phyloP scores from a whole-genome alignment of 2,113 vertebrate genomes.

The Scatophagus argus region DNA sequence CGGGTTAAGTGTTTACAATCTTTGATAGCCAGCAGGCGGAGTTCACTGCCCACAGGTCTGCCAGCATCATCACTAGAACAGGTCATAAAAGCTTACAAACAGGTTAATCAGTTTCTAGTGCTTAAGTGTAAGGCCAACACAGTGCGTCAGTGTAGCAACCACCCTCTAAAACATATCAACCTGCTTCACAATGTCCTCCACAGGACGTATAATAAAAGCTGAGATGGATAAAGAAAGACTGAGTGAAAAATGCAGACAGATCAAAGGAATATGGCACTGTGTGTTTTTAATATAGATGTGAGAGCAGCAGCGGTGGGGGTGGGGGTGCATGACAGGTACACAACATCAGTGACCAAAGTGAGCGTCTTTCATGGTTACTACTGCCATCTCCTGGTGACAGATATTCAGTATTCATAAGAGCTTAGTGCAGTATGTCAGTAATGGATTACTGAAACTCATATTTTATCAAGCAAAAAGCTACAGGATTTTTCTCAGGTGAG shows the following conservation, averaged over 20 bases:
- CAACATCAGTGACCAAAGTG: slow-evolving; percentile 3
- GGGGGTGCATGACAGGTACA: slow-evolving; percentile 34
- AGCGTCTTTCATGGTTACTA: slow-evolving; percentile 58
- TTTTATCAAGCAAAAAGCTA: too few species aligned
- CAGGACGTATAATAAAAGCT: background rate
- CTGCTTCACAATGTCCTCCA: background rate
- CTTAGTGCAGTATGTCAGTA: background rate
- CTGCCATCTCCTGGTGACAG: slow-evolving; percentile 75
- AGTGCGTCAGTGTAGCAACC: slow-evolving; percentile 33
- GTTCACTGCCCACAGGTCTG: slow-evolving; percentile 62
- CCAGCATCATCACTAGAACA: slow-evolving; percentile 47
- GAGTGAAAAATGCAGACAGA: slow-evolving; percentile 4
- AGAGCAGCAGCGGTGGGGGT: slow-evolving; percentile 14
- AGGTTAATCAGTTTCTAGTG: slow-evolving; percentile 72
- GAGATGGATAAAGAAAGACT: background rate
- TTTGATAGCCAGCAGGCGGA: slow-evolving; percentile 55
- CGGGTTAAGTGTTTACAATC: slow-evolving; percentile 72
- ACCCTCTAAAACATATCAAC: slow-evolving; percentile 43
- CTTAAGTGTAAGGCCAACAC: slow-evolving; percentile 41
- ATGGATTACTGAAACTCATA: too few species aligned
- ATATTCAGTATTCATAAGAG: background rate
- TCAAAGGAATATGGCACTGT: slow-evolving; percentile 19
- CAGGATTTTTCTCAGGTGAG: background rate
- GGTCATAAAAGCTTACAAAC: slow-evolving; percentile 67
- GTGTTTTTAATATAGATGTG: slow-evolving; percentile 31